Conservation (phyloP, 2,888 invertebrate species). For the Drosophila nigricruria region DNA sequence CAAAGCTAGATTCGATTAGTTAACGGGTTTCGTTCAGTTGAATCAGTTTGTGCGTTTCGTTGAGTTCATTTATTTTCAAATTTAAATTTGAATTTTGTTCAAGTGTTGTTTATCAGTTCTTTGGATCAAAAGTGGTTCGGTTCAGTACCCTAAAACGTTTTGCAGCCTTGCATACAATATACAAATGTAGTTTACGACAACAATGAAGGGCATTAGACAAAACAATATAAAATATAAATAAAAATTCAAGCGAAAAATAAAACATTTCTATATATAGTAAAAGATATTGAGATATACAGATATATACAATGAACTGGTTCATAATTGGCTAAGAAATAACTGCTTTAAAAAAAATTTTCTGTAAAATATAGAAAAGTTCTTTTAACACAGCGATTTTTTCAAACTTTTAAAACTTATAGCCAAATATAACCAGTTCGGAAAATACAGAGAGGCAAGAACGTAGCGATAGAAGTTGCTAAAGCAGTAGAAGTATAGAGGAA, state of each 20-base stretch:
- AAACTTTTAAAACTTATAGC: not conserved
- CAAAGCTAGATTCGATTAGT: too few relatives aligned
- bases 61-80: not conserved
- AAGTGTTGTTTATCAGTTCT: not conserved
- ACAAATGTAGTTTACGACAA: not conserved
- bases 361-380: not conserved
- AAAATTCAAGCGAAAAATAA: slow-evolving; percentile 2
- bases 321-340: not conserved
- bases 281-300: not conserved
- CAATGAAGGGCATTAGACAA: not conserved
- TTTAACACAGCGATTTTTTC: not conserved
- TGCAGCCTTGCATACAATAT: not conserved
- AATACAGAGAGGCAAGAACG: slow-evolving; percentile 2
- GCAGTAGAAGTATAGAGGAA: slow-evolving; percentile 21
- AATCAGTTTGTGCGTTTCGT: not conserved
- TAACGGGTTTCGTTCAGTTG: not conserved
- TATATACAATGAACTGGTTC: slow-evolving; percentile 15
- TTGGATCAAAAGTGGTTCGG: not conserved
- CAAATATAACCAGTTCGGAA: slow-evolving; percentile 13
- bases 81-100: not conserved
- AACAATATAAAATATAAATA: not conserved
- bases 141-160: not conserved
- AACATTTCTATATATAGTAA: not conserved
- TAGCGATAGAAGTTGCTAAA: slow-evolving; percentile 5
- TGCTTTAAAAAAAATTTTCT: not conserved